Evolutionary conservation across 2,113 vertebrate species (phyloP).

Genomic region (Lethenteron camtschaticum): DNA sequence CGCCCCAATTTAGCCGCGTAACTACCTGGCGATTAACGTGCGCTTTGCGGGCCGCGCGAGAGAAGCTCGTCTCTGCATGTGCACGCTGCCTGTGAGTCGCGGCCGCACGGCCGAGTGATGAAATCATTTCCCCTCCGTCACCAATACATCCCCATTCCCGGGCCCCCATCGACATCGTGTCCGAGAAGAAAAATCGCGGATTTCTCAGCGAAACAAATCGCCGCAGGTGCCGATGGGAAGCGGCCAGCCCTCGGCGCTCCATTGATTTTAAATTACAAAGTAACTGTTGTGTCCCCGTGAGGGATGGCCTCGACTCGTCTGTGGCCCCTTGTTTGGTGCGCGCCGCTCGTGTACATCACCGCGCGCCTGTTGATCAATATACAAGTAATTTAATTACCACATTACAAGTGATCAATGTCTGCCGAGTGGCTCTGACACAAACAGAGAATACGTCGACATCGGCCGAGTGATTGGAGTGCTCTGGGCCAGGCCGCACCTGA

Average conservation of each 20-base stretch:
- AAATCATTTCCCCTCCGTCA: not conserved
- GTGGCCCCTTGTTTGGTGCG: slow-evolving; percentile 1
- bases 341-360: slow-evolving; percentile 2
- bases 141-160: not conserved
- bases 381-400: slow-evolving; percentile 5
- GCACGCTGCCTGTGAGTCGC: not conserved
- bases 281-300: slow-evolving; percentile 29
- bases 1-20: no score
- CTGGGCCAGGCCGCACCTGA: no score
- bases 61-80: not conserved
- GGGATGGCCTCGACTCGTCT: slow-evolving; percentile 19
- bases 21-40: no score
- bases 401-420: slow-evolving; percentile 5
- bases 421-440: slow-evolving; percentile 1
- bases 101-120: not conserved
- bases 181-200: slow-evolving; percentile 2
- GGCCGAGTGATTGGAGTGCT: no score
- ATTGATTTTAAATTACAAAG: slow-evolving; percentile 44
- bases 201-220: slow-evolving; percentile 22
- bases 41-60: no score
- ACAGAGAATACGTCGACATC: not conserved
- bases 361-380: slow-evolving; percentile 5
- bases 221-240: slow-evolving; percentile 25
- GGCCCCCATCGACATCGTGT: not conserved
- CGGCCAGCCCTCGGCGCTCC: slow-evolving; percentile 22